Evolutionary conservation across 1,140 invertebrate genomes (phyloP).

Genomic region (Trinorchestia longiramus): DNA sequence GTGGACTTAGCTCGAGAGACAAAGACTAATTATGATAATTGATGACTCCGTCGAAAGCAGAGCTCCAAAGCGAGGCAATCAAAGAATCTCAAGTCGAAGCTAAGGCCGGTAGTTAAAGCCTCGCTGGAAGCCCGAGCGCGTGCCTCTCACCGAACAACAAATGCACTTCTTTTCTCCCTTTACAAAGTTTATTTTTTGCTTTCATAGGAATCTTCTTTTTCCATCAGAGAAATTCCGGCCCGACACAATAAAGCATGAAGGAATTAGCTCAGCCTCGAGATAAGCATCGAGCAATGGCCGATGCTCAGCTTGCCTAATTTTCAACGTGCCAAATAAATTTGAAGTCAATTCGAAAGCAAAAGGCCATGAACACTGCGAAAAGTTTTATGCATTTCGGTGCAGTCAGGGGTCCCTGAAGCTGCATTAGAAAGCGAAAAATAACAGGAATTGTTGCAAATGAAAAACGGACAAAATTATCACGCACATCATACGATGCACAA

Average conservation of each 20-base stretch:
- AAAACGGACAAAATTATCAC: no score
- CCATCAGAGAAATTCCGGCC: not conserved
- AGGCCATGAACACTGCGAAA: not conserved
- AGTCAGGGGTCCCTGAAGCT: not conserved
- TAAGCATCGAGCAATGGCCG: not conserved
- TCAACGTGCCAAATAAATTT: not conserved
- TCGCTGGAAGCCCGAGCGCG: not conserved
- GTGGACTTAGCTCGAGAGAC: not conserved
- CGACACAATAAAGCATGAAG: conserved; percentile 7
- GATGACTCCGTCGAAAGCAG: not conserved
- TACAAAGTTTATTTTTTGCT: not conserved
- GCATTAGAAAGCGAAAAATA: not conserved
- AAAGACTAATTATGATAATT: conserved; percentile 5
- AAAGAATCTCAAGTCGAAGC: not conserved
- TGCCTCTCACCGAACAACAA: not conserved
- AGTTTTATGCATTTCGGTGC: not conserved
- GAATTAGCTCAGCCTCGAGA: not conserved
- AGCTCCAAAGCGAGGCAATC: not conserved
- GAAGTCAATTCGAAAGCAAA: not conserved
- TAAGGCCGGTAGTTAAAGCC: not conserved
- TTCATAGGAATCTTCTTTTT: not conserved
- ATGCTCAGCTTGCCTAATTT: conserved; percentile 7
- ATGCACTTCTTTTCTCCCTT: not conserved
- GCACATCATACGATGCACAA: no score
- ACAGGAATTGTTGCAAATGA: not conserved